These are phyloP conservation scores for Littorina saxatilis DNA, from an alignment of 1,140 invertebrate species.

Conservation along the genomic window DNA sequence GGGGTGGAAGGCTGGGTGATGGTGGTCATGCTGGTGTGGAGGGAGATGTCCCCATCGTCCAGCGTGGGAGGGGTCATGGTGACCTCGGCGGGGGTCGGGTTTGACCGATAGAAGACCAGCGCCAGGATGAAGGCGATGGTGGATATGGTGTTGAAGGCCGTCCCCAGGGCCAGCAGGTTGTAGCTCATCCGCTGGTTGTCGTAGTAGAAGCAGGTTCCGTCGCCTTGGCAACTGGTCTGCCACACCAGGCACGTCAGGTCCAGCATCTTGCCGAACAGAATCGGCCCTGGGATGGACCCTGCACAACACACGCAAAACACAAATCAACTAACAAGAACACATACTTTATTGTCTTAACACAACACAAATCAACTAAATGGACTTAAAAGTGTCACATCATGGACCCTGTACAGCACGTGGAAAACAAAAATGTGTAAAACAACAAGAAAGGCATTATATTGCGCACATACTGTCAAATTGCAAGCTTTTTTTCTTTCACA, in stretches of 20 bases:
- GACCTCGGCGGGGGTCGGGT: too few relatives aligned
- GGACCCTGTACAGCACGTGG: too few relatives aligned
- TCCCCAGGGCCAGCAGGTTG: slow-evolving; percentile 61
- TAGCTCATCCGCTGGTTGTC: slow-evolving; percentile 71
- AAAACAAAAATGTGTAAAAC: too few relatives aligned
- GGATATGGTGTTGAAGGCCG: slow-evolving; percentile 62
- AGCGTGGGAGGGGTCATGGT: too few relatives aligned
- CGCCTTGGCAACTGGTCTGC: slow-evolving; percentile 61
- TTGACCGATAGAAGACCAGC: slow-evolving; percentile 57
- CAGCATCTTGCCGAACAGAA: slow-evolving; percentile 74
- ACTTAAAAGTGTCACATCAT: too few relatives aligned
- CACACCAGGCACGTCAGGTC: slow-evolving; percentile 74
- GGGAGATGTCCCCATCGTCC: neutral
- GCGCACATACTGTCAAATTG: too few relatives aligned
- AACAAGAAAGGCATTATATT: too few relatives aligned
- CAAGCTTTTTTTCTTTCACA: too few relatives aligned
- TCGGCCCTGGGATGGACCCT: slow-evolving; percentile 76
- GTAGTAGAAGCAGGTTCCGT: slow-evolving; percentile 71
- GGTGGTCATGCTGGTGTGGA: slow-evolving; percentile 22
- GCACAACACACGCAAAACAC: slow-evolving; percentile 14
- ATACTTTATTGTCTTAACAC: too few relatives aligned
- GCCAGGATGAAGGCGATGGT: slow-evolving; percentile 66
- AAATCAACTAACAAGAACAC: too few relatives aligned
- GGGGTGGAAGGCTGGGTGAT: slow-evolving; percentile 7
- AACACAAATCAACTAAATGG: too few relatives aligned